Conservation (phyloP, 2,888 invertebrate genomes). For the Xestia rhomboidea region DNA sequence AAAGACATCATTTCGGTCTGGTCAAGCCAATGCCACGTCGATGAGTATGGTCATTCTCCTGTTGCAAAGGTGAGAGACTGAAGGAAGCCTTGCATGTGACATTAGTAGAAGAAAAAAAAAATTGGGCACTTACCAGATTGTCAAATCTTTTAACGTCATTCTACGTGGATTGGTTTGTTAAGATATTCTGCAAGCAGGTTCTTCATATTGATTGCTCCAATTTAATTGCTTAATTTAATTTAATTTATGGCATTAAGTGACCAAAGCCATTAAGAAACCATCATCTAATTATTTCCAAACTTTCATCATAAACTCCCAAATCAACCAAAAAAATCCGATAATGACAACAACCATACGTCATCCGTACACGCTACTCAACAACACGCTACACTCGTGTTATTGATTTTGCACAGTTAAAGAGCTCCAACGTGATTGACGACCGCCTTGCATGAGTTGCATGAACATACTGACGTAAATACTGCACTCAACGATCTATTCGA, state of each 20-base stretch:
- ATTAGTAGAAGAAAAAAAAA: neutral
- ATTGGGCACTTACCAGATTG: too few relatives aligned
- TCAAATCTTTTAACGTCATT: neutral
- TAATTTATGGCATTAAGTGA: neutral
- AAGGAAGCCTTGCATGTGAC: neutral
- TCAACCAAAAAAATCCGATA: constrained; percentile 15
- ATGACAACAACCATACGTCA: constrained; percentile 49
- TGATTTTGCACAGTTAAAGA: constrained; percentile 60
- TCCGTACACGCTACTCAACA: constrained; percentile 55
- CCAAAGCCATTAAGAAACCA: neutral
- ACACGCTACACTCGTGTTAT: constrained; percentile 58
- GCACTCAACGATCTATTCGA: constrained; percentile 62
- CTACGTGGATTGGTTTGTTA: neutral
- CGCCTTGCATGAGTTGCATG: constrained; percentile 64
- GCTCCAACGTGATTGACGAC: constrained; percentile 62
- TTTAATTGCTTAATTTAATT: too few relatives aligned
- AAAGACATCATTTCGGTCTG: neutral
- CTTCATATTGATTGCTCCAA: neutral
- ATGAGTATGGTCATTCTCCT: neutral
- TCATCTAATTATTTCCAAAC: constrained; percentile 22
- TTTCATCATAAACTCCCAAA: constrained; percentile 12
- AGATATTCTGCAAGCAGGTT: too few relatives aligned
- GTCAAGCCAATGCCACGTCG: neutral
- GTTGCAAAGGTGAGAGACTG: neutral
- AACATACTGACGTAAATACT: constrained; percentile 59